phyloP scores from a whole-genome alignment of 2,113 vertebrate genomes.

The Phyllopteryx taeniolatus region DNA sequence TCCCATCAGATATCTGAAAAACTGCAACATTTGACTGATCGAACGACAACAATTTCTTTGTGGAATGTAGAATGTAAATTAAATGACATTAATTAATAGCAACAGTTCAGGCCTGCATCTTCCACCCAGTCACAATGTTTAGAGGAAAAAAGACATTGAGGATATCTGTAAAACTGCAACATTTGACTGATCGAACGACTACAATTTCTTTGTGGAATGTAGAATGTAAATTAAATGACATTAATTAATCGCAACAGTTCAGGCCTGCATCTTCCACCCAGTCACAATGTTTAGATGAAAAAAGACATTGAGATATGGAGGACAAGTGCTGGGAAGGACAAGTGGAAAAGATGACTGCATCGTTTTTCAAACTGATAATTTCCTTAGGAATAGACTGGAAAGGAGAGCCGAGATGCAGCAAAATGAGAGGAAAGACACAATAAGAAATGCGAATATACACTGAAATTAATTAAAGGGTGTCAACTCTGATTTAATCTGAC shows the following conservation, averaged over 20 bases:
- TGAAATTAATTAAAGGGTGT: conserved; percentile 88
- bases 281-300: conserved; percentile 5
- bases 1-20: too few relatives aligned
- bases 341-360: conserved; percentile 17
- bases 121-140: conserved; percentile 5
- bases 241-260: too few relatives aligned
- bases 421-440: conserved; percentile 46
- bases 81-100: too few relatives aligned
- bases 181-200: not conserved
- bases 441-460: conserved; percentile 67
- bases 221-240: too few relatives aligned
- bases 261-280: conserved; percentile 6
- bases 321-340: conserved; percentile 13
- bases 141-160: not conserved
- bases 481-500: conserved; percentile 87
- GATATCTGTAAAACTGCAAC: too few relatives aligned
- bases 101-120: conserved; percentile 2
- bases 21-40: too few relatives aligned
- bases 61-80: too few relatives aligned
- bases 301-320: not conserved
- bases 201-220: not conserved
- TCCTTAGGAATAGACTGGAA: conserved; percentile 36
- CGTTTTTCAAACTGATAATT: conserved; percentile 47
- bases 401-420: conserved; percentile 18
- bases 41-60: not conserved